Evolutionary conservation across 1,140 invertebrate species (phyloP).

Genomic region (Ephestia elutella): DNA sequence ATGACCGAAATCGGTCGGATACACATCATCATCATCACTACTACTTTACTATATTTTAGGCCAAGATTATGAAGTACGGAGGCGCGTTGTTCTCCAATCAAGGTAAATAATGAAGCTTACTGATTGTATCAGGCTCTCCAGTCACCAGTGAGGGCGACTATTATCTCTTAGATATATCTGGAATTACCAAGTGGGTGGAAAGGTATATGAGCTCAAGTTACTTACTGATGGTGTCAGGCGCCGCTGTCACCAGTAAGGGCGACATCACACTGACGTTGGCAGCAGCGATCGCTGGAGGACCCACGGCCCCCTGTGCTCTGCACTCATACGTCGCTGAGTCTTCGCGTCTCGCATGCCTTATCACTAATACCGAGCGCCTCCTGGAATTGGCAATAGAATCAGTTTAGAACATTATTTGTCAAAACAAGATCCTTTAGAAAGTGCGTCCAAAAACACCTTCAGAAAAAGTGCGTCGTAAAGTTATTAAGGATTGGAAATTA

Average conservation of each 20-base stretch:
- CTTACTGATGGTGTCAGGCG: slow-evolving; percentile 57
- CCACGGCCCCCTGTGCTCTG: slow-evolving; percentile 77
- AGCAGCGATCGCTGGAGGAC: slow-evolving; percentile 73
- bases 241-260: slow-evolving; percentile 36
- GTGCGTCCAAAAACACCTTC: no score
- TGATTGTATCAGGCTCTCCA: no score
- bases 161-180: no score
- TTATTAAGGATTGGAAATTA: not conserved
- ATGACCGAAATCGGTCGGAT: no score
- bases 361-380: slow-evolving; percentile 85
- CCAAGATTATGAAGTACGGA: no score
- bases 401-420: not conserved
- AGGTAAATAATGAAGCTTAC: no score
- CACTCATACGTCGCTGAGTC: slow-evolving; percentile 85
- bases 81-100: no score
- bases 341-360: slow-evolving; percentile 79
- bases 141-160: no score
- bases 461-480: not conserved
- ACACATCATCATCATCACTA: no score
- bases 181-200: no score
- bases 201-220: not conserved
- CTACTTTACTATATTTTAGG: no score
- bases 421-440: no score
- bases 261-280: slow-evolving; percentile 77
- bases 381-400: slow-evolving; percentile 64